These are phyloP conservation scores for Megalonaias nervosa DNA, from an alignment of 1,140 invertebrate genomes.

Conservation along the genomic window DNA sequence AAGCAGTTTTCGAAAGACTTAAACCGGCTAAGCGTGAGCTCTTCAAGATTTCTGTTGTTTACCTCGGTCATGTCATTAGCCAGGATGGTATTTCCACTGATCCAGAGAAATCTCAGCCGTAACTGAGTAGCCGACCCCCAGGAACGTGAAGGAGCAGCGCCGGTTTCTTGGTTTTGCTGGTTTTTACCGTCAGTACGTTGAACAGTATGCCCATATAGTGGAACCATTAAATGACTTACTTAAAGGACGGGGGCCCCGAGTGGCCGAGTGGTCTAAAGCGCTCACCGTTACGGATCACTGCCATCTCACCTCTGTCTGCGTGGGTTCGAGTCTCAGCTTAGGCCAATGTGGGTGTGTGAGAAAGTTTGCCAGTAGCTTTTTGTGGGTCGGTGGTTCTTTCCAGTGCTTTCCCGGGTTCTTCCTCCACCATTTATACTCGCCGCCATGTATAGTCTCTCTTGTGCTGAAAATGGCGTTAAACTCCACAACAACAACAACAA, in stretches of 20 bases:
- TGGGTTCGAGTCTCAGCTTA: too few relatives aligned
- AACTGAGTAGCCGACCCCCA: conserved; percentile 52
- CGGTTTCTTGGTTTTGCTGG: conserved; percentile 16
- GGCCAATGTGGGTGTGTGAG: too few relatives aligned
- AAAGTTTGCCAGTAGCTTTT: too few relatives aligned
- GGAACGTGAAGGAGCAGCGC: conserved; percentile 37
- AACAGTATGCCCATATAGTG: conserved; percentile 10
- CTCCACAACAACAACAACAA: not conserved
- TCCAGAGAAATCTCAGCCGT: conserved; percentile 55
- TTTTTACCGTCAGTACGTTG: conserved; percentile 14
- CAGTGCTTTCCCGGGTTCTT: too few relatives aligned
- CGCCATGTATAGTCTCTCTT: too few relatives aligned
- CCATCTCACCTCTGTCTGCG: too few relatives aligned
- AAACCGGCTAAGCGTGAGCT: conserved; percentile 62
- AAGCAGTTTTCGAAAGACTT: conserved; percentile 30
- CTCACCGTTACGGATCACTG: too few relatives aligned
- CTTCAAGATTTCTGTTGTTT: conserved; percentile 50
- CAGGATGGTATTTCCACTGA: conserved; percentile 44
- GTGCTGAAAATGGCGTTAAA: too few relatives aligned
- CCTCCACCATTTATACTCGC: too few relatives aligned
- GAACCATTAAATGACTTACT: conserved; percentile 15
- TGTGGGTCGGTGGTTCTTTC: too few relatives aligned
- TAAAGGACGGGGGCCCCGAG: conserved; percentile 5
- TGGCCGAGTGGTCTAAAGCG: too few relatives aligned
- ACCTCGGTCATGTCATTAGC: conserved; percentile 9